Base-by-base conservation (phyloP, 2,797 vertebrate species). In the Microctenopoma steveboyesi region DNA sequence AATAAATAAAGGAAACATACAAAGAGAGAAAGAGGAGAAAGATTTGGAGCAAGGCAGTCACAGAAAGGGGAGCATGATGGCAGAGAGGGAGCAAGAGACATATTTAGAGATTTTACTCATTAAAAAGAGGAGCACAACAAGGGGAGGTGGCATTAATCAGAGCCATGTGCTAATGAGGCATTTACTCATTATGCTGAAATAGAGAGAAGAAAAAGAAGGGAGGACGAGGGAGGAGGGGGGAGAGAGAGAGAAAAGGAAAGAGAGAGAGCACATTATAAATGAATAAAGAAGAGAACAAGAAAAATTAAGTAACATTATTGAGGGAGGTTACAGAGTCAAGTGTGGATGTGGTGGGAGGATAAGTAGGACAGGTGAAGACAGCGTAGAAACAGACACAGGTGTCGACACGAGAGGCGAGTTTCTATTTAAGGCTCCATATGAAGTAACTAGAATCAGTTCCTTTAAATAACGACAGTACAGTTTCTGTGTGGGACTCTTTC, bases 151-250 rank as follows among this genome's bases (percentile, higher is more conserved):
- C 66, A 90, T 91, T 91, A 91, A 90, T 92, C 91, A 89, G 88
- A 86, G 87, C 83, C 79, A 69, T 28, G 76, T 18, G 47, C 83
- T 91, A 91, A 91, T 91, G 88, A 91, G 89, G 83, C 89, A 87
- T 92, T 92, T 90, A 90, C 83, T 90, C 88, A 91, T 91, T 92
- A 92, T 37, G 39, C 79, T 72, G 83, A 82, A 86, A 87, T 76
- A 86, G 81, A 86, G 81, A 86, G 60, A 75, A 78, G 66, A 64
- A 77, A 67, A 65, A 59, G 55, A 54, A 50, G 48, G 51, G 50
- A 16, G 37, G 55, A n/a, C 33, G 50, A 10, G 12, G 25, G 25
- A 16, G 7, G 30, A 22, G n/a, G 35, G 12, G 7, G 2, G 39
- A 15, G 18, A 37, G 37, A 16, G 16, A 49, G 49, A 39, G 45